Evolutionary conservation across 2,888 invertebrate species (phyloP).

Genomic region (Yponomeuta evonymella): DNA sequence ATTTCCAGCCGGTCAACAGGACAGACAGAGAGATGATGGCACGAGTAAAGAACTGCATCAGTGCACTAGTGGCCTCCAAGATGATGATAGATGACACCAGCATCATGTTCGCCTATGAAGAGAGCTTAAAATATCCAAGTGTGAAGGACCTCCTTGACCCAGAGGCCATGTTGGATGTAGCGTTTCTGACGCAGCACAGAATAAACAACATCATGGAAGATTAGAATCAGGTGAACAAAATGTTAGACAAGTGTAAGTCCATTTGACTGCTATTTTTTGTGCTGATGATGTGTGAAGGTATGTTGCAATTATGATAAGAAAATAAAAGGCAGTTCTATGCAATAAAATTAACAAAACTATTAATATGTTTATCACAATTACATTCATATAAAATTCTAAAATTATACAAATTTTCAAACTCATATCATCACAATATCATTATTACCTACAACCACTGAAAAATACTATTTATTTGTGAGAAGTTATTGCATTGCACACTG

Average conservation of each 20-base stretch:
- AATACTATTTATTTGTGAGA: neutral
- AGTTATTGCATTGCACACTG: neutral
- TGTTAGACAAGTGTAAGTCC: neutral
- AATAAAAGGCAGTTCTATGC: neutral
- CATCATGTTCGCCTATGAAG: slow-evolving; percentile 92
- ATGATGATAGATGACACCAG: slow-evolving; percentile 95
- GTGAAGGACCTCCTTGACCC: slow-evolving; percentile 87
- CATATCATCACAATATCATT: neutral
- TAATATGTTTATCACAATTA: neutral
- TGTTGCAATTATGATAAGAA: neutral
- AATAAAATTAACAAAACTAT: neutral
- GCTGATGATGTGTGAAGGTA: neutral
- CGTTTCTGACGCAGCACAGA: slow-evolving; percentile 85
- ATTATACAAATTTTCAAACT: neutral
- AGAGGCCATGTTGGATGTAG: slow-evolving; percentile 90
- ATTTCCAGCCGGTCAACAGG: slow-evolving; percentile 78
- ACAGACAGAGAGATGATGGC: slow-evolving; percentile 90
- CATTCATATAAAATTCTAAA: neutral
- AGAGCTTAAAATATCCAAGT: slow-evolving; percentile 85
- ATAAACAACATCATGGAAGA: slow-evolving; percentile 66
- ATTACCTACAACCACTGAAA: neutral
- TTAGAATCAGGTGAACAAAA: slow-evolving; percentile 22
- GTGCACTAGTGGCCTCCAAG: slow-evolving; percentile 89
- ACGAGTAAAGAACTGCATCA: slow-evolving; percentile 91
- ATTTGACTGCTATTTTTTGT: neutral